Evolutionary conservation across 2,888 invertebrate genomes (phyloP), one percentile per base, ranked within the genome.

Genomic region (Mythimna vitellina): DNA sequence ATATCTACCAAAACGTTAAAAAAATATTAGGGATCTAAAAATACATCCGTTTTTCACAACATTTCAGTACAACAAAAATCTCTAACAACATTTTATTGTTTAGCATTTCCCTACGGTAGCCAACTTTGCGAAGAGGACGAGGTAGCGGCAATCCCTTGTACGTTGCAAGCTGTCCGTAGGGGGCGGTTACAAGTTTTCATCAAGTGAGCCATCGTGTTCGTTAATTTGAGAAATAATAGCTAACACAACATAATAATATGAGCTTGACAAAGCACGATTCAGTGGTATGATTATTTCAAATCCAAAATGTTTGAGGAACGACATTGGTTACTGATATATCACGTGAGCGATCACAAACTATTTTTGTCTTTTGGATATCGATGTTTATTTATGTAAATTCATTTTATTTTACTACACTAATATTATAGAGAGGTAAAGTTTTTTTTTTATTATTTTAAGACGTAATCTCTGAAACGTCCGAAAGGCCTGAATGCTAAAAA

Each of bases 161-260:
- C 56, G 17, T n/a, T n/a, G 7, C 9, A 42, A 53, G 3, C 7
- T 17, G 25, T 35, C 76, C 57, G 17, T 25, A 3, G 42, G 5
- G 51, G 42, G 8, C 7, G 67, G 3, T 46, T 53, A 46, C 20
- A 53, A 46, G n/a, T 68, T 76, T 51, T 53, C 69, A 20, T 25
- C 20, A 29, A 60, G 70, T 14, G 35, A 49, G 4, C 22, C n/a
- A 8, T 10, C 42, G 57, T 17, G 9, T n/a, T n/a, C 14, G 17
- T 10, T 7, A 22, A 14, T 20, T 68, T 66, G 12, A 7, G 22
- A 57, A 66, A 42, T 3, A 32, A 17, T 4, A 46, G 17, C 1
- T 17, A 20, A 7, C 6, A 17, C 7, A 17, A 46, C 46, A 7
- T 20, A 46, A 46, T 46, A 46, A 46, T 5, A 14, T 46, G 42